These are phyloP conservation scores for Mallotus villosus DNA, from an alignment of 2,797 vertebrate genomes.

Conservation along the genomic window DNA sequence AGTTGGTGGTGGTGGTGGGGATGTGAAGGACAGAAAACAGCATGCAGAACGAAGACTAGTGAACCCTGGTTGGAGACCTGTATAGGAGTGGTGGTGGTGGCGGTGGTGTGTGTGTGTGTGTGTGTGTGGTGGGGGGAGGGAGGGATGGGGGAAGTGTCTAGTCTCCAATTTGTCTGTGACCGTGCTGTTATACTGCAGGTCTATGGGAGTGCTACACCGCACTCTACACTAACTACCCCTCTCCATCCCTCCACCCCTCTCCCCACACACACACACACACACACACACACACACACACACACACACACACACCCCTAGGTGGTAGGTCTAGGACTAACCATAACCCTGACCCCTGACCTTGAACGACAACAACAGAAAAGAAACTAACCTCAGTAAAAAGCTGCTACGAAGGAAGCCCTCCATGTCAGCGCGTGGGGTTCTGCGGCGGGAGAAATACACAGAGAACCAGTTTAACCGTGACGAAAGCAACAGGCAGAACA, in stretches of 20 bases:
- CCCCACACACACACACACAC: constrained; percentile 24
- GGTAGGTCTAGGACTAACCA: constrained; percentile 60
- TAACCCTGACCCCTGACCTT: constrained; percentile 56
- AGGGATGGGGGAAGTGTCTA: neutral
- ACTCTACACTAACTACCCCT: constrained; percentile 40
- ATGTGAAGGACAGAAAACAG: constrained; percentile 62
- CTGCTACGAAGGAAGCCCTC: constrained; percentile 86
- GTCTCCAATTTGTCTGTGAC: constrained; percentile 42
- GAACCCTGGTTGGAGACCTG: constrained; percentile 41
- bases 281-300: constrained; percentile 12
- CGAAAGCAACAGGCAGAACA: constrained; percentile 27
- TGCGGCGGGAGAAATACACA: constrained; percentile 81
- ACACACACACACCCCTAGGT: constrained; percentile 49
- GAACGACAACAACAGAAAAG: constrained; percentile 74
- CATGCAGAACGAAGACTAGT: constrained; percentile 63
- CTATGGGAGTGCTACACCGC: constrained; percentile 14
- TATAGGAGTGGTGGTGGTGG: neutral
- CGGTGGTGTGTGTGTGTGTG: constrained; percentile 9
- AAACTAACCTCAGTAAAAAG: constrained; percentile 86
- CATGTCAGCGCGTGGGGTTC: constrained; percentile 84
- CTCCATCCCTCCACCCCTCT: neutral
- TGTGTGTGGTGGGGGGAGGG: constrained; percentile 30
- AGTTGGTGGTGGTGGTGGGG: constrained; percentile 32
- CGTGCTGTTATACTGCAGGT: constrained; percentile 17
- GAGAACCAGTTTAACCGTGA: constrained; percentile 79